These are phyloP conservation scores for Idaea aversata DNA, from an alignment of 2,888 invertebrate genomes.

Conservation along the genomic window DNA sequence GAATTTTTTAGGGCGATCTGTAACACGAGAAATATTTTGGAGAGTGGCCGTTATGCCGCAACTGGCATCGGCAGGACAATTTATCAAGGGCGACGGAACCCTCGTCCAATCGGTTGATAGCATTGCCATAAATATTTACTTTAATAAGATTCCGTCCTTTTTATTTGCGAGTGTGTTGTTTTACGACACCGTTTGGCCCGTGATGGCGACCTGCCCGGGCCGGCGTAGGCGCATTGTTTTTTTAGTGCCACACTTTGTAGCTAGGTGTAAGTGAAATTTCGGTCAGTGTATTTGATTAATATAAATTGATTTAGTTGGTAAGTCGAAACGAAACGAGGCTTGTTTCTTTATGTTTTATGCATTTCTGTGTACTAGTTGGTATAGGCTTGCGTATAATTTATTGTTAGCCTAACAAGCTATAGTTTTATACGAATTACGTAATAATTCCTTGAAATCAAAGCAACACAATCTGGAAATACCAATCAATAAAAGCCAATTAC, in stretches of 20 bases:
- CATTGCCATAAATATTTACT: slow-evolving; percentile 79
- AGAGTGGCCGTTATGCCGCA: slow-evolving; percentile 65
- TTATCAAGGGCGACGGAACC: slow-evolving; percentile 74
- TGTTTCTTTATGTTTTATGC: slow-evolving; percentile 10
- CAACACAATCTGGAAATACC: neutral
- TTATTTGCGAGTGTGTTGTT: slow-evolving; percentile 70
- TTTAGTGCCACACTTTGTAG: slow-evolving; percentile 54
- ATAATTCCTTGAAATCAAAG: neutral
- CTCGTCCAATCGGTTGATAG: slow-evolving; percentile 78
- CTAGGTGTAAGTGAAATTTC: slow-evolving; percentile 49
- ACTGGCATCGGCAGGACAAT: slow-evolving; percentile 68
- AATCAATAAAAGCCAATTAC: neutral
- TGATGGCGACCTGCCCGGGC: slow-evolving; percentile 61
- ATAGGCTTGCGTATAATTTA: neutral
- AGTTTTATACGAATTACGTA: neutral
- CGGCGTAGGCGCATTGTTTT: slow-evolving; percentile 63
- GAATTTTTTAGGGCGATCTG: slow-evolving; percentile 63
- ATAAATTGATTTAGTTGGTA: slow-evolving; percentile 14
- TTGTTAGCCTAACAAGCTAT: neutral
- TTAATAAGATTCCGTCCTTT: slow-evolving; percentile 78
- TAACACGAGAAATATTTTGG: slow-evolving; percentile 66
- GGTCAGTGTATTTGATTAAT: slow-evolving; percentile 20
- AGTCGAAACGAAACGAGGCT: neutral
- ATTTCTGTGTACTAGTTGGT: neutral
- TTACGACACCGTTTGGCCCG: slow-evolving; percentile 71